Percentiles rank a stretch among this genome's conserved stretches.
Evolutionary conservation across 2,113 vertebrate genomes (phyloP).

Genomic region (Hippocampus abdominalis): DNA sequence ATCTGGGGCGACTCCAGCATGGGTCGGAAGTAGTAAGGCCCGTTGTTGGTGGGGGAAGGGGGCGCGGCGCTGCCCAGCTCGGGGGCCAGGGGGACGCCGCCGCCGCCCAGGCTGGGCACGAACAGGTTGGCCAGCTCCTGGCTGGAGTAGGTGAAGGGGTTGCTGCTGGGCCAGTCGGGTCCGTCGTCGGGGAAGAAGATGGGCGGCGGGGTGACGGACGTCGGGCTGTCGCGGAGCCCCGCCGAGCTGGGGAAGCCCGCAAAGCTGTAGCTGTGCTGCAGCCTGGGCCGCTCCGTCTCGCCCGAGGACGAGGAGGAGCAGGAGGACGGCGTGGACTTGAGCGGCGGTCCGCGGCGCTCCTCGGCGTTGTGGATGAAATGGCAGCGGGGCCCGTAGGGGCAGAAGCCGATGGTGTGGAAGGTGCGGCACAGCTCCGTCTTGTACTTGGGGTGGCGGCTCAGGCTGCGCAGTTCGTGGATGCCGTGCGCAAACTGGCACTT

Average conservation of each 20-base stretch:
- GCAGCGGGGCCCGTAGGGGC: slow-evolving; percentile 93
- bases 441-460: slow-evolving; percentile 97
- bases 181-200: slow-evolving; percentile 89
- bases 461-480: slow-evolving; percentile 93
- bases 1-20: slow-evolving; percentile 91
- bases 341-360: slow-evolving; percentile 87
- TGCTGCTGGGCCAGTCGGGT: slow-evolving; percentile 89
- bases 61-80: slow-evolving; percentile 68
- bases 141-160: slow-evolving; percentile 97
- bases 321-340: slow-evolving; percentile 63
- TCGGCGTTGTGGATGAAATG: slow-evolving; percentile 99
- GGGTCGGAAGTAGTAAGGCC: slow-evolving; percentile 85
- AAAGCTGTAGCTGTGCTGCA: slow-evolving; percentile 98
- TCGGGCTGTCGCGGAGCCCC: slow-evolving; percentile 93
- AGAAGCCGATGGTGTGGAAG: slow-evolving; percentile 99
- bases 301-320: slow-evolving; percentile 74
- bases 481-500: slow-evolving; percentile 98
- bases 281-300: slow-evolving; percentile 85
- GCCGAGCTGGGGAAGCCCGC: slow-evolving; percentile 87
- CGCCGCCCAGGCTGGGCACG: slow-evolving; percentile 82
- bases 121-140: slow-evolving; percentile 97
- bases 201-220: slow-evolving; percentile 93
- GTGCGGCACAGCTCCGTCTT: slow-evolving; percentile 99
- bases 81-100: slow-evolving; percentile 75
- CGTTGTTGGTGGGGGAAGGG: slow-evolving; percentile 79